A percentile compares a stretch with the other conserved stretches of the same genome.
Conservation (phyloP, 2,888 invertebrate species). For the Rhagophthalmus giganteus region DNA sequence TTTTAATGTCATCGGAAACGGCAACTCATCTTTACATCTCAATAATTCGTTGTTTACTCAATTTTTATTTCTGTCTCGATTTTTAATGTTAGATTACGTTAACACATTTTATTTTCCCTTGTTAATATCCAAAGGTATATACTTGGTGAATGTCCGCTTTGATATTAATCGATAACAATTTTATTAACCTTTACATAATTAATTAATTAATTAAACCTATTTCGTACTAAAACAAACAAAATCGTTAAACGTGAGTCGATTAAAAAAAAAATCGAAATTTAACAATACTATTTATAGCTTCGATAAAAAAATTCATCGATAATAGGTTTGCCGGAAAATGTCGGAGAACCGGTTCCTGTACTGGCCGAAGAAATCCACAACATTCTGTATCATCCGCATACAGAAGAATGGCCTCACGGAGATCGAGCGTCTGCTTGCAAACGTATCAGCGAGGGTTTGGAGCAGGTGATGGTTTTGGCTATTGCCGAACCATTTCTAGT, state of each 20-base stretch:
- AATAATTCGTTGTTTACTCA: too few relatives aligned
- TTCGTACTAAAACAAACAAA: too few relatives aligned
- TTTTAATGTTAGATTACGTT: too few relatives aligned
- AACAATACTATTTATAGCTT: neutral
- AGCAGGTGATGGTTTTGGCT: slow-evolving; percentile 83
- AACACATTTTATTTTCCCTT: too few relatives aligned
- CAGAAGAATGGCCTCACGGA: slow-evolving; percentile 82
- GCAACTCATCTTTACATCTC: too few relatives aligned
- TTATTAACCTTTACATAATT: too few relatives aligned
- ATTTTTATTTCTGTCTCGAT: too few relatives aligned
- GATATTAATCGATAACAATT: too few relatives aligned
- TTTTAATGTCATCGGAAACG: too few relatives aligned
- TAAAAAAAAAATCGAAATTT: neutral
- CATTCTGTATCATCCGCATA: slow-evolving; percentile 74
- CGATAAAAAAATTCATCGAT: neutral
- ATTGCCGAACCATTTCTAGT: slow-evolving; percentile 92
- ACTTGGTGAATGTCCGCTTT: too few relatives aligned
- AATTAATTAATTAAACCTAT: too few relatives aligned
- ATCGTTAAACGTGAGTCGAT: neutral
- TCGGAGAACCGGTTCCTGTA: slow-evolving; percentile 82
- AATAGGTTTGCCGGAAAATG: slow-evolving; percentile 70
- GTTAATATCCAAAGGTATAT: too few relatives aligned
- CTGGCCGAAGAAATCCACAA: slow-evolving; percentile 79
- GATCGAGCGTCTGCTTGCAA: slow-evolving; percentile 78
- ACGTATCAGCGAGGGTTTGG: slow-evolving; percentile 70